Conservation (phyloP, 2,797 vertebrate species). For the Psittacula echo region DNA sequence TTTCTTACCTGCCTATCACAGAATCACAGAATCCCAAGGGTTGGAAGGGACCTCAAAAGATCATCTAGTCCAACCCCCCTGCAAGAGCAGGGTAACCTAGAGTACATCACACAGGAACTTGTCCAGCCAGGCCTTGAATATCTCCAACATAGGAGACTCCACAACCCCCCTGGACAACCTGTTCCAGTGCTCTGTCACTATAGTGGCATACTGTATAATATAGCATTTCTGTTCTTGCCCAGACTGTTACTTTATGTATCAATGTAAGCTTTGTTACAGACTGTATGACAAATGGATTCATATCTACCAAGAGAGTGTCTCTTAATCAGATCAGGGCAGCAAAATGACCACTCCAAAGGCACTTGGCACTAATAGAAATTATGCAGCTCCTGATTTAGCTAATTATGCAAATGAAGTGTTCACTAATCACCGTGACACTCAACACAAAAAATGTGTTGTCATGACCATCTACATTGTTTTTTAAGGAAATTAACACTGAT, state of each 20-base stretch:
- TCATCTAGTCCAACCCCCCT: too few species aligned
- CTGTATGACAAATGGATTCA: not conserved
- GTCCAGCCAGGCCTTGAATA: too few species aligned
- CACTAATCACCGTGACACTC: not conserved
- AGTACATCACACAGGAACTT: too few species aligned
- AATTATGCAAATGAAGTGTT: not conserved
- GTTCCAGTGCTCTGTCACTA: too few species aligned
- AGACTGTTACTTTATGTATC: not conserved
- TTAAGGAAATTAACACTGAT: not conserved
- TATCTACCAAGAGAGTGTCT: not conserved
- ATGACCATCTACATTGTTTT: not conserved
- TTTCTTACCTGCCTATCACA: not conserved
- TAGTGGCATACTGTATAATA: not conserved
- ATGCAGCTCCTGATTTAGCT: not conserved
- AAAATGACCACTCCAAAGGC: conserved; percentile 40
- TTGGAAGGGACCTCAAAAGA: too few species aligned
- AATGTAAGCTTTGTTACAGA: not conserved
- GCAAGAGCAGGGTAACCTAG: too few species aligned
- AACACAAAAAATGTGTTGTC: not conserved
- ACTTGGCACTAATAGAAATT: not conserved
- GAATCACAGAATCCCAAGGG: too few species aligned
- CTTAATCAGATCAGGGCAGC: conserved; percentile 31
- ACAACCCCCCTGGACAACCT: too few species aligned
- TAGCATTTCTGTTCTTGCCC: not conserved
- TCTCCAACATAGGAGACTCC: too few species aligned